Base-by-base conservation (phyloP, 2,113 vertebrate species). In the Noctilio leporinus region DNA sequence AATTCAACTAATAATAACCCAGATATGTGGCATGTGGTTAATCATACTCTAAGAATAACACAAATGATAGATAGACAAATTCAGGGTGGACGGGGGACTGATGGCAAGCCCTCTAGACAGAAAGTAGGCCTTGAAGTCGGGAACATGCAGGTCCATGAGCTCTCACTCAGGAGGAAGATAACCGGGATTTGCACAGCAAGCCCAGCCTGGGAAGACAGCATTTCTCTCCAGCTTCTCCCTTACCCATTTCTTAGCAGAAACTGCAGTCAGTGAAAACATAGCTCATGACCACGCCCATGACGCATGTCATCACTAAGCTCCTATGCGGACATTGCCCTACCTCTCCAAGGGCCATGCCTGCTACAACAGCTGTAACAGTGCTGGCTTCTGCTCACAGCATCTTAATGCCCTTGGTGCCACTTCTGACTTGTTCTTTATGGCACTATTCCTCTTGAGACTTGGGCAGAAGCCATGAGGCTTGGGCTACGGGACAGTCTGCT, bases 321-420 rank as follows among this genome's bases (percentile, higher is more conserved):
- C 10, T 0, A 2, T 7, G 12, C 43, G n/a, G 64, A 43, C 10
- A 84, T n/a, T 2, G 0, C 10, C 35, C 40, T 65, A 15, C 9
- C 10, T 12, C 43, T n/a, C n/a, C 43, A 33, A 14, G 3, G 28
- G 20, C 3, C 17, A 85, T 1, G 10, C 12, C 24, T n/a, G 10
- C n/a, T 57, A 33, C 15, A 26, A 4, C 15, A 30, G 43, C 26
- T 45, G 24, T 15, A n/a, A 69, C 22, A 7, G 38, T 49, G 53
- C 43, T 70, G 51, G 33, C 28, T 64, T 65, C 45, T 26, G 33
- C 64, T 43, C 10, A 10, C n/a, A 43, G 64, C 19, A 38, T 30
- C 47, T 33, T 20, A 28, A 38, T 38, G 16, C 19, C 45, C 38
- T 57, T 8, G 7, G 20, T 35, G 55, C 38, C 45, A 5, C 28